Conservation (phyloP, 2,888 invertebrate species). For the Hypercompe scribonia region DNA sequence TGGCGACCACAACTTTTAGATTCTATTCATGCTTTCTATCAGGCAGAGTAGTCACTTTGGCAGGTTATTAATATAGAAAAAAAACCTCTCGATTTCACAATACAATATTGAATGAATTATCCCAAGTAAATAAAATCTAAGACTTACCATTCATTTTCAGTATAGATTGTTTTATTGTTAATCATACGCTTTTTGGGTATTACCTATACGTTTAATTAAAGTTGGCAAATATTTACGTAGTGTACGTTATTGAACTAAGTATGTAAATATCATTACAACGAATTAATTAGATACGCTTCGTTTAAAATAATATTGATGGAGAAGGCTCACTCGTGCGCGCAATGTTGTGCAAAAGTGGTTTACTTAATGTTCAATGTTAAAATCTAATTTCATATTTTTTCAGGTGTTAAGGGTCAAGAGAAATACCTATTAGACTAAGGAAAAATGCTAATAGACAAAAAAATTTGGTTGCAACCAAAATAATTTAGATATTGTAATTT, state of each 20-base stretch:
- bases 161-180: slow-evolving; percentile 17
- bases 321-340: slow-evolving; percentile 18
- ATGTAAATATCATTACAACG: slow-evolving; percentile 35
- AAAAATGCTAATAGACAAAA: neutral
- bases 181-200: slow-evolving; percentile 14
- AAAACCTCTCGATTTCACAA: too few species aligned
- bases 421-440: neutral
- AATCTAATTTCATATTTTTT: neutral
- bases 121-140: neutral
- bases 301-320: slow-evolving; percentile 18
- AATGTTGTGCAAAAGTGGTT: neutral
- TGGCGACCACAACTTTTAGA: too few species aligned
- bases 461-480: neutral
- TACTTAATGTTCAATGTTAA: slow-evolving; percentile 1
- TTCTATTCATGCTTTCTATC: too few species aligned
- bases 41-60: too few species aligned
- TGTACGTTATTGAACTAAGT: slow-evolving; percentile 25
- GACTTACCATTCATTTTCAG: neutral
- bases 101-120: neutral
- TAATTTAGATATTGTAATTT: too few species aligned
- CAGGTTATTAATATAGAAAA: too few species aligned
- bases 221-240: slow-evolving; percentile 37
- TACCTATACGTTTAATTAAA: slow-evolving; percentile 26
- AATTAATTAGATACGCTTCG: slow-evolving; percentile 28
- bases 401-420: neutral